phyloP scores from a whole-genome alignment of 2,113 vertebrate genomes.

The Pollimyrus isidori region DNA sequence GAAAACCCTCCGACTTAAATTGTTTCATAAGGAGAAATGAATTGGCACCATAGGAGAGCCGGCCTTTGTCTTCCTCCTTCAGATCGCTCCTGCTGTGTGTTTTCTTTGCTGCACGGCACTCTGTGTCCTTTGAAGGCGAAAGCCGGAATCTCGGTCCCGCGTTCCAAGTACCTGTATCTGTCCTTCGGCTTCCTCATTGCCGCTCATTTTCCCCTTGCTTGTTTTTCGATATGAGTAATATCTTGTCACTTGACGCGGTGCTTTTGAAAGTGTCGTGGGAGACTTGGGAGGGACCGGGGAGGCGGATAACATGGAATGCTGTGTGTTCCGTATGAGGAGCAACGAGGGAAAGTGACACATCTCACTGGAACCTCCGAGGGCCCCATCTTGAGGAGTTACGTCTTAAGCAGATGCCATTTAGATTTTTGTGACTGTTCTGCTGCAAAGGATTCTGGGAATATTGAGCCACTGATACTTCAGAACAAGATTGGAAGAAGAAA shows the following conservation, averaged over 20 bases:
- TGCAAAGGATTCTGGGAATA: not conserved
- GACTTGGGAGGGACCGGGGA: not conserved
- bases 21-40: conserved; percentile 45
- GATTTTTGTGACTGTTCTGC: not conserved
- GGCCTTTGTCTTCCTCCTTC: conserved; percentile 22
- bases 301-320: not conserved
- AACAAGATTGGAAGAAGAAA: not conserved
- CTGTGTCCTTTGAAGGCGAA: conserved; percentile 35
- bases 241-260: not conserved
- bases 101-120: conserved; percentile 26
- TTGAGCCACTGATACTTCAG: not conserved
- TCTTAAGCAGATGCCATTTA: not conserved
- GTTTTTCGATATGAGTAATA: not conserved
- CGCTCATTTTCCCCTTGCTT: not conserved
- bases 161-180: conserved; percentile 7
- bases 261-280: conserved; percentile 4
- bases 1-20: conserved; percentile 42
- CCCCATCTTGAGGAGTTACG: not conserved
- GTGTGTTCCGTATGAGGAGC: not conserved
- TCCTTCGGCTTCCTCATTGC: conserved; percentile 2
- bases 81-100: conserved; percentile 36
- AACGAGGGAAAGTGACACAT: not conserved
- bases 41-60: conserved; percentile 39
- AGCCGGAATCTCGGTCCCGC: not conserved
- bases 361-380: not conserved